Evolutionary conservation across 1,140 invertebrate species (phyloP), one percentile per base, ranked within the genome.

Genomic region (Lepidurus packardi): DNA sequence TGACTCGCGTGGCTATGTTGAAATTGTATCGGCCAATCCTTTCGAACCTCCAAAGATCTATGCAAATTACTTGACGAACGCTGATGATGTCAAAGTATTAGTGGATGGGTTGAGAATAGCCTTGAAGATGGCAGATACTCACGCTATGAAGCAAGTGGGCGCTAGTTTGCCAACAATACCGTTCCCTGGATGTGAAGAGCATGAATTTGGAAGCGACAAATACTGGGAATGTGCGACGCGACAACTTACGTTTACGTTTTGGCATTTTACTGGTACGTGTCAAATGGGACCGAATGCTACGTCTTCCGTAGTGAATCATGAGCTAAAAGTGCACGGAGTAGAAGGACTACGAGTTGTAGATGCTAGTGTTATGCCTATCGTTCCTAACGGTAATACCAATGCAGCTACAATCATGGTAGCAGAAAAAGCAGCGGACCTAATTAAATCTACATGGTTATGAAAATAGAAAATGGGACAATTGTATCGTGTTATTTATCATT

Each of bases 191-290:
- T 96, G 94, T 82, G 90, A 88, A 79, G 87, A 91, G 73, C 86
- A 89, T 42, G 87, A 88, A 80, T 93, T 94, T 82, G 89, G 88
- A 16, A 90, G 90, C 1, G 93, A 95, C 80, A 88, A 88, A 5
- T 96, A 95, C 82, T 91, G 93, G 86, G 93, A 94, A 82, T 96
- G 94, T 82, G 91, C 93, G 82, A 92, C 93, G 11, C 86, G 93
- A 25, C 93, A 93, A 25, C 91, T 94, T 74, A 91, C 92, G 0
- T 93, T 94, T 91, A 95, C 94, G 3, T 92, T 95, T 79, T 95
- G 94, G 83, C 84, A 86, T 80, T 83, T 82, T 0, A 82, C 82
- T 0, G 85, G 86, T 45, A 86, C 85, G 1, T 75, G 75, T 21
- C 43, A 77, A 45, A 77, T 77, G 75, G 75, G 53, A 10, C 6